Percentiles rank a stretch among this genome's conserved stretches.
Conservation (phyloP, 1,140 invertebrate species). For the Philaenus spumarius region DNA sequence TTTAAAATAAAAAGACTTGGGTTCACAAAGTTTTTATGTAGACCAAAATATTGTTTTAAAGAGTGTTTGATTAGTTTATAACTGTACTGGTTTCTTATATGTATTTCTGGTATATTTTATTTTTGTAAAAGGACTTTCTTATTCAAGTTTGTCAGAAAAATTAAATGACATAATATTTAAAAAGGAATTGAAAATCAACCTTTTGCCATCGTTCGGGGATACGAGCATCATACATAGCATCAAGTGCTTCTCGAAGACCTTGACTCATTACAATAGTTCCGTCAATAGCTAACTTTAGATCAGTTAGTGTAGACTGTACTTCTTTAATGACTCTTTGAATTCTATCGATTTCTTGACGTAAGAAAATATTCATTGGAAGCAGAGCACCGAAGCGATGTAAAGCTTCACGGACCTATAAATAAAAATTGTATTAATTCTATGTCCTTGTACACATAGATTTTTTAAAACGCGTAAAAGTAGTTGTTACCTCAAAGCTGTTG, state of each 20-base stretch:
- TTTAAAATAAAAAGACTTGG: too few relatives aligned
- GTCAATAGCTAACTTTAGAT: constrained; percentile 91
- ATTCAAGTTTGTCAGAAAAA: too few relatives aligned
- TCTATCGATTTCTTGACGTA: constrained; percentile 90
- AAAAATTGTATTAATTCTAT: too few relatives aligned
- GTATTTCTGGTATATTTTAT: too few relatives aligned
- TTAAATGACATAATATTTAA: too few relatives aligned
- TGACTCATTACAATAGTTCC: constrained; percentile 97
- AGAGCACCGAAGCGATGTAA: constrained; percentile 85
- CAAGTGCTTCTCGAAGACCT: constrained; percentile 75
- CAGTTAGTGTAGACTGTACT: constrained; percentile 74
- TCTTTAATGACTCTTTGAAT: constrained; percentile 82
- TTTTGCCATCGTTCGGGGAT: constrained; percentile 89
- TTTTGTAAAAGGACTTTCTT: too few relatives aligned
- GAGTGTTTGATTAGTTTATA: too few relatives aligned
- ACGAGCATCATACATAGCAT: constrained; percentile 93
- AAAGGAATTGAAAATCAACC: constrained; percentile 43
- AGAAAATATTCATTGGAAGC: constrained; percentile 93
- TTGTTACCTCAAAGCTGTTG: constrained; percentile 82
- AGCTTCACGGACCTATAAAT: constrained; percentile 58
- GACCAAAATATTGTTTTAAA: too few relatives aligned
- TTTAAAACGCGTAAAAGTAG: too few relatives aligned
- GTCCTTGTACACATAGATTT: too few relatives aligned
- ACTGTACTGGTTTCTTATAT: too few relatives aligned
- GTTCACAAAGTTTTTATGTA: too few relatives aligned